A percentile compares a stretch with the other conserved stretches of the same genome.
Conservation (phyloP, 2,888 invertebrate species). For the Timema podura region DNA sequence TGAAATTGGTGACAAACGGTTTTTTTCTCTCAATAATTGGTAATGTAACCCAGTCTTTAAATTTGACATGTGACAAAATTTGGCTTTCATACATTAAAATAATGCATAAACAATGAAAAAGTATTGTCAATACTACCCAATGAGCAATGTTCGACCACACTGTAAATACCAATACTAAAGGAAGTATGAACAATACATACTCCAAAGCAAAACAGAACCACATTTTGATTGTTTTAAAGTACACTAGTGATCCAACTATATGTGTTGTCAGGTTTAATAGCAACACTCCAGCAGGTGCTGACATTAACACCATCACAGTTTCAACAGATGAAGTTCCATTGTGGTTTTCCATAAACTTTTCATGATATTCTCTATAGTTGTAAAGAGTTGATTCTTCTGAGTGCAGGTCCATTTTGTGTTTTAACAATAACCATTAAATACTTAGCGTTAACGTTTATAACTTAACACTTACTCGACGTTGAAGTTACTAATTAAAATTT, state of each 20-base stretch:
- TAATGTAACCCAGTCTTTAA: slow-evolving; percentile 5
- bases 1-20: slow-evolving; percentile 57
- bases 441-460: too few species aligned
- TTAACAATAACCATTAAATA: not conserved
- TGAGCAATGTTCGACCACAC: slow-evolving; percentile 39
- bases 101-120: slow-evolving; percentile 33
- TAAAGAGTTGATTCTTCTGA: slow-evolving; percentile 27
- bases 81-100: not conserved
- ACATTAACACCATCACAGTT: slow-evolving; percentile 46
- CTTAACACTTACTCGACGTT: too few species aligned
- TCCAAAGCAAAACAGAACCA: slow-evolving; percentile 46
- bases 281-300: slow-evolving; percentile 26
- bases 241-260: not conserved
- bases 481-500: too few species aligned
- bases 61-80: too few species aligned
- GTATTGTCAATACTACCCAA: slow-evolving; percentile 29
- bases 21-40: slow-evolving; percentile 32
- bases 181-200: slow-evolving; percentile 53
- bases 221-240: not conserved
- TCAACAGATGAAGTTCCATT: slow-evolving; percentile 53
- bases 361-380: slow-evolving; percentile 51
- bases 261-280: slow-evolving; percentile 19
- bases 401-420: not conserved
- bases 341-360: slow-evolving; percentile 53
- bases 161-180: slow-evolving; percentile 56